Conservation (phyloP, 1,140 invertebrate genomes). For the Trichonephila clavata region DNA sequence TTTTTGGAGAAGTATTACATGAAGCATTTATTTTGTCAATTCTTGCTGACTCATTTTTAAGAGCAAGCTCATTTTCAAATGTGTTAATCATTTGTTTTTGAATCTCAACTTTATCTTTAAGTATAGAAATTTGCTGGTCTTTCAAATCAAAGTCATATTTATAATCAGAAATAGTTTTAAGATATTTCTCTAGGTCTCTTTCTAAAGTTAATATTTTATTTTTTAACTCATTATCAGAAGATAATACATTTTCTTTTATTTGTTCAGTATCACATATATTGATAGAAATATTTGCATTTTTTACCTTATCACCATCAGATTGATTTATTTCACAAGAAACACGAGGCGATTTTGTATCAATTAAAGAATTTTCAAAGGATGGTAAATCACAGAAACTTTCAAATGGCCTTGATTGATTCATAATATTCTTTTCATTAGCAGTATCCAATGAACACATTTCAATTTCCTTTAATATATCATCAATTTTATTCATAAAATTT, state of each 20-base stretch:
- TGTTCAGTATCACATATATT: neutral
- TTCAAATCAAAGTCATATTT: slow-evolving; percentile 24
- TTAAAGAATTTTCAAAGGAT: neutral
- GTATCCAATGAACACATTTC: slow-evolving; percentile 14
- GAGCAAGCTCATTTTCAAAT: slow-evolving; percentile 8
- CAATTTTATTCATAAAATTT: slow-evolving; percentile 31
- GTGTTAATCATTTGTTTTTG: slow-evolving; percentile 15
- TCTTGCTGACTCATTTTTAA: neutral
- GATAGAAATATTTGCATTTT: neutral
- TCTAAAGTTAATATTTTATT: slow-evolving; percentile 7
- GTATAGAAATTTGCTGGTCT: slow-evolving; percentile 1
- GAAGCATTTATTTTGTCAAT: neutral
- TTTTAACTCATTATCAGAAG: neutral
- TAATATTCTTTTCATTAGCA: slow-evolving; percentile 27
- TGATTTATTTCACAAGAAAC: neutral
- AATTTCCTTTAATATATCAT: slow-evolving; percentile 34
- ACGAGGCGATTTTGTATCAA: neutral
- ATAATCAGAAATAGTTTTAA: slow-evolving; percentile 36
- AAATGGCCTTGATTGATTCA: neutral
- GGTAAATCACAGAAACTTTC: neutral
- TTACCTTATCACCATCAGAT: neutral
- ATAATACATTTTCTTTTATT: neutral
- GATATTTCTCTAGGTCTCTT: neutral
- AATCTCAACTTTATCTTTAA: slow-evolving; percentile 22
- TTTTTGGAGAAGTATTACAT: neutral